These are phyloP conservation scores for Podargus strigoides DNA, from an alignment of 2,797 vertebrate genomes.

Conservation along the genomic window DNA sequence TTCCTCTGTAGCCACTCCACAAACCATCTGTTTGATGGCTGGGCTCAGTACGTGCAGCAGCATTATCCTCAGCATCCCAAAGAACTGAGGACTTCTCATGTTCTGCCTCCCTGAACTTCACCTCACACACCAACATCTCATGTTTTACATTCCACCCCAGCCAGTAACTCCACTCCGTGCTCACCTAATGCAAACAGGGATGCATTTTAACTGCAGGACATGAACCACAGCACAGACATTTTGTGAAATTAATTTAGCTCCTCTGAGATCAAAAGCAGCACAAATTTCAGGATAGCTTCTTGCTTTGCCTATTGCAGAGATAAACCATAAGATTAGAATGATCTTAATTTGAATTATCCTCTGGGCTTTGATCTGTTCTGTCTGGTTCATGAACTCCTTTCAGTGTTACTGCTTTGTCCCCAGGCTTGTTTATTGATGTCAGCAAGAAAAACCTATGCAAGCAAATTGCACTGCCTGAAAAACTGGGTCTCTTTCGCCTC, in stretches of 20 bases:
- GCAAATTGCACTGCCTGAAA: neutral
- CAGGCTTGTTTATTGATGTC: neutral
- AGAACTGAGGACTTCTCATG: neutral
- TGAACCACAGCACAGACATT: neutral
- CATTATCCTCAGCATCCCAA: neutral
- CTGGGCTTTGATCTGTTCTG: neutral
- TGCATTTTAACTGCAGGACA: neutral
- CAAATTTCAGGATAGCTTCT: neutral
- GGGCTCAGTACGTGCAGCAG: neutral
- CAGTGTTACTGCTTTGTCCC: neutral
- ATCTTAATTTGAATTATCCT: neutral
- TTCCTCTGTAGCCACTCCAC: neutral
- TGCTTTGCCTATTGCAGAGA: slow-evolving; percentile 4
- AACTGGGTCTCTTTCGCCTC: neutral
- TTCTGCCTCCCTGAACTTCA: neutral
- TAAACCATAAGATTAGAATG: slow-evolving; percentile 8
- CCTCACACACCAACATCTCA: neutral
- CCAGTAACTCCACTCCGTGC: neutral
- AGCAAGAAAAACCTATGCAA: neutral
- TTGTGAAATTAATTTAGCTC: neutral
- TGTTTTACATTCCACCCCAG: neutral
- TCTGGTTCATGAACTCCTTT: slow-evolving; percentile 5
- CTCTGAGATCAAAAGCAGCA: slow-evolving; percentile 35
- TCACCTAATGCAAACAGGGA: neutral
- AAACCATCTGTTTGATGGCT: neutral